These are phyloP conservation scores for Falco novaeseelandiae DNA, from an alignment of 2,797 vertebrate genomes.

Conservation along the genomic window DNA sequence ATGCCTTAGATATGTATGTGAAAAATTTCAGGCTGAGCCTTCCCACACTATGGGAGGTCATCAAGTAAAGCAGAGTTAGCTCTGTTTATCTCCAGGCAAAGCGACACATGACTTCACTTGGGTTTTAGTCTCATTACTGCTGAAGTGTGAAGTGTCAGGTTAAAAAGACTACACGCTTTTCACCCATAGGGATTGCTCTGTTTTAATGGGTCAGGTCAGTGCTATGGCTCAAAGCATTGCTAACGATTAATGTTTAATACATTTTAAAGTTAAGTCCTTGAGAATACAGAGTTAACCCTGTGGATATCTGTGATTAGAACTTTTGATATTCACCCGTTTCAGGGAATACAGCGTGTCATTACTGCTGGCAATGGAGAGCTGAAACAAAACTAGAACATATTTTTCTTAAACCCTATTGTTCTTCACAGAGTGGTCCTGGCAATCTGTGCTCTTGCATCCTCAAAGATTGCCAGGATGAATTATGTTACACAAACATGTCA, in stretches of 20 bases:
- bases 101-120: slow-evolving; percentile 57
- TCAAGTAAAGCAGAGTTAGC: slow-evolving; percentile 21
- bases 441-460: background rate
- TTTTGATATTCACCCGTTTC: background rate
- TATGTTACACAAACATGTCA: background rate
- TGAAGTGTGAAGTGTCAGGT: slow-evolving; percentile 71
- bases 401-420: slow-evolving; percentile 35
- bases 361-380: background rate
- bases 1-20: slow-evolving; percentile 53
- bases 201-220: slow-evolving; percentile 37
- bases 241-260: slow-evolving; percentile 21
- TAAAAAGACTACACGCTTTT: slow-evolving; percentile 65
- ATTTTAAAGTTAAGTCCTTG: slow-evolving; percentile 16
- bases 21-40: slow-evolving; percentile 61
- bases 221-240: background rate
- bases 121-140: slow-evolving; percentile 62
- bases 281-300: slow-evolving; percentile 41
- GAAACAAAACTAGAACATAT: background rate
- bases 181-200: slow-evolving; percentile 30
- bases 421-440: slow-evolving; percentile 1
- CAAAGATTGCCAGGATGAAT: background rate
- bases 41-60: slow-evolving; percentile 69
- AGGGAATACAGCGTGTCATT: background rate
- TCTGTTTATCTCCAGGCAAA: slow-evolving; percentile 60
- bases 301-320: background rate